Conservation (phyloP, 2,888 invertebrate genomes). For the Nemoura dubitans region DNA sequence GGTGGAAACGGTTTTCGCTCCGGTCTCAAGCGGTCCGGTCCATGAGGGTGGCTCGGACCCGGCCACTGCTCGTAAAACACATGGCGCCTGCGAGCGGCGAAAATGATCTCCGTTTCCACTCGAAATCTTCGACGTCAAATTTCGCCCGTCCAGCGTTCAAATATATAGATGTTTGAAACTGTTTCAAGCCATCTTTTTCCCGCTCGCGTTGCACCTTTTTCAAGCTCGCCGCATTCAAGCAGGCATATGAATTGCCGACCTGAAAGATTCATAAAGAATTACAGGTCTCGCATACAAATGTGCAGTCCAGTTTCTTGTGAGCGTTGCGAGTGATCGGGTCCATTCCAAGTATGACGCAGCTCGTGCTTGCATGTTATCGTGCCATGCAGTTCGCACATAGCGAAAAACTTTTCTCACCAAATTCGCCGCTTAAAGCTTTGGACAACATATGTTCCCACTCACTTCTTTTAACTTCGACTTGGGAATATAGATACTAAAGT, state of each 20-base stretch:
- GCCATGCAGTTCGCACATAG: background rate
- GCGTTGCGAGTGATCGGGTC: background rate
- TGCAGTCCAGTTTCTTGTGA: constrained; percentile 18
- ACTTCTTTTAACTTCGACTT: constrained; percentile 32
- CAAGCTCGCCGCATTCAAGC: background rate
- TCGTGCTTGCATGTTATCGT: too few species aligned
- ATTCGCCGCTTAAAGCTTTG: constrained; percentile 14
- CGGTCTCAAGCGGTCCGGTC: background rate
- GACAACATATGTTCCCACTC: constrained; percentile 28
- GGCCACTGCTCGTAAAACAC: background rate
- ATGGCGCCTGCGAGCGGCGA: background rate
- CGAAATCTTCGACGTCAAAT: background rate
- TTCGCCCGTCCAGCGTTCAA: background rate
- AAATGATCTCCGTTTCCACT: background rate
- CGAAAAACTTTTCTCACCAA: background rate
- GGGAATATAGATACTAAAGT: constrained; percentile 39
- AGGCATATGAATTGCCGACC: constrained; percentile 23
- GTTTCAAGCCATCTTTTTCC: background rate
- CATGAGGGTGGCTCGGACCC: background rate
- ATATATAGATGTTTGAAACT: background rate
- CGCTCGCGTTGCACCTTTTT: background rate
- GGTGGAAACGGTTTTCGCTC: background rate
- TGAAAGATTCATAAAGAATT: constrained; percentile 32
- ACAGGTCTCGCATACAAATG: constrained; percentile 28
- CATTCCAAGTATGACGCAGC: background rate